phyloP scores from a whole-genome alignment of 23 tunicate genomes.

The Ciona savignyi region DNA sequence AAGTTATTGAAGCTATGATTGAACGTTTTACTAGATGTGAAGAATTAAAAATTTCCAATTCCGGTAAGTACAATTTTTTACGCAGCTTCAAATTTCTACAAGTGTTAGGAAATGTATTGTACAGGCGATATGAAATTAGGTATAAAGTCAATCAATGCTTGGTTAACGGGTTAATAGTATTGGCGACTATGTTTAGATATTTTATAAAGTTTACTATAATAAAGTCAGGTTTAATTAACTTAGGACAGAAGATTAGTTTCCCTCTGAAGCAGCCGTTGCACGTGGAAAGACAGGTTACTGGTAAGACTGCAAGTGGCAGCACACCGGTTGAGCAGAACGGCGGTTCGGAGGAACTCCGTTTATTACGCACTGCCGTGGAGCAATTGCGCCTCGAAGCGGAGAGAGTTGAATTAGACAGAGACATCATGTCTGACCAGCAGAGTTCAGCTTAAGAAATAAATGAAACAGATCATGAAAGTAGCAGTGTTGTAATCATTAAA shows the following conservation, averaged over 20 bases:
- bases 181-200: too few species aligned
- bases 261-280: not conserved
- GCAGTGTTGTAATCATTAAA: too few species aligned
- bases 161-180: too few species aligned
- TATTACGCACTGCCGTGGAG: constrained; percentile 32
- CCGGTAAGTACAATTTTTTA: too few species aligned
- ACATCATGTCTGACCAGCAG: not conserved
- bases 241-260: not conserved
- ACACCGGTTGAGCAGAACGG: not conserved
- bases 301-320: not conserved
- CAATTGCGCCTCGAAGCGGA: constrained; percentile 64
- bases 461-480: not conserved
- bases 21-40: constrained; percentile 11
- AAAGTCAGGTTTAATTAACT: too few species aligned
- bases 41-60: not conserved
- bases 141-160: too few species aligned
- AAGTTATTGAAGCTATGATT: constrained; percentile 71
- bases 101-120: too few species aligned
- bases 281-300: not conserved
- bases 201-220: too few species aligned
- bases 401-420: constrained; percentile 49
- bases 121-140: too few species aligned
- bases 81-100: too few species aligned
- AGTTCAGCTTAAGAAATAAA: not conserved
- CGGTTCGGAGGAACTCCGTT: not conserved